Conservation (phyloP, 1,140 invertebrate genomes). For the Drosophila serrata region DNA sequence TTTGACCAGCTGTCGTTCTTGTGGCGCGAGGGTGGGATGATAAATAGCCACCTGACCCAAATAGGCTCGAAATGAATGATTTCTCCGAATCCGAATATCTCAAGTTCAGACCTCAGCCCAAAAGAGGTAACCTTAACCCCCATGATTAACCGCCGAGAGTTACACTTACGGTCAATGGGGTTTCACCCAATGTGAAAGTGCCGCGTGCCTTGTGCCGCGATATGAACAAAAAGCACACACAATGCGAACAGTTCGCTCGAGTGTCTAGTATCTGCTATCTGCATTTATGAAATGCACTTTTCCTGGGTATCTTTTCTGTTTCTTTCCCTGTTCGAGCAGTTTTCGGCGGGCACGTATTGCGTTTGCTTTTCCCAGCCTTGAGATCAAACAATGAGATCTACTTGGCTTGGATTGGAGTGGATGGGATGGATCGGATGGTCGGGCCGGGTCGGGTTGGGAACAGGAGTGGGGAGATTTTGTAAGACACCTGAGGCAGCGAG, state of each 20-base stretch:
- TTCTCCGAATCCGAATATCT: slow-evolving; percentile 28
- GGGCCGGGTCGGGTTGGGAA: neutral
- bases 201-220: slow-evolving; percentile 14
- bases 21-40: slow-evolving; percentile 4
- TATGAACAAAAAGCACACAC: slow-evolving; percentile 20
- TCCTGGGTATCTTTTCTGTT: neutral
- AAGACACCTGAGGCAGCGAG: slow-evolving; percentile 70
- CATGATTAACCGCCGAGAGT: slow-evolving; percentile 38
- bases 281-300: slow-evolving; percentile 60
- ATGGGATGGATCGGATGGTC: slow-evolving; percentile 6
- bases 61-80: slow-evolving; percentile 16
- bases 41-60: slow-evolving; percentile 22
- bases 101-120: slow-evolving; percentile 20
- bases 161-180: slow-evolving; percentile 57
- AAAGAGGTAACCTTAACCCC: slow-evolving; percentile 41
- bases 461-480: slow-evolving; percentile 37
- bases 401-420: slow-evolving; percentile 14
- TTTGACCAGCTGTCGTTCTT: slow-evolving; percentile 32
- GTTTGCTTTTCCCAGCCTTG: slow-evolving; percentile 56
- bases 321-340: slow-evolving; percentile 4
- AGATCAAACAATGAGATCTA: slow-evolving; percentile 54
- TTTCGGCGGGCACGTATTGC: slow-evolving; percentile 46
- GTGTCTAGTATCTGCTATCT: slow-evolving; percentile 54
- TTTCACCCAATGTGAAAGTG: slow-evolving; percentile 71
- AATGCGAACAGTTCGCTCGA: slow-evolving; percentile 31